A percentile compares a stretch with the other conserved stretches of the same genome.
Evolutionary conservation across 2,888 invertebrate genomes (phyloP).

Genomic region (Tenodera sinensis): DNA sequence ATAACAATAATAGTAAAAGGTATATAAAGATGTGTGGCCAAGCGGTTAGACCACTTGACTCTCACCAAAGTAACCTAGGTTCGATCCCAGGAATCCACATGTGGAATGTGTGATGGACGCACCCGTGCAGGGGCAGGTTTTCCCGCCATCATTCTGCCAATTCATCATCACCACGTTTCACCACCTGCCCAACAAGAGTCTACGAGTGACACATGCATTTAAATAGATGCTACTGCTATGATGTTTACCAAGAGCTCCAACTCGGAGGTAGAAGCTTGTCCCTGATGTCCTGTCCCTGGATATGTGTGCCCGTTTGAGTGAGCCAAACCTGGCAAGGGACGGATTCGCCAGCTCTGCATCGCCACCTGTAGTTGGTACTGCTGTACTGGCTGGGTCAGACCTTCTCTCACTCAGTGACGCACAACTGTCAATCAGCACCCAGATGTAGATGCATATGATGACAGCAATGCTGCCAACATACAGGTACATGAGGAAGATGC

Average conservation of each 20-base stretch:
- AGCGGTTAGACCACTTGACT: too few species aligned
- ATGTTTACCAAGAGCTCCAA: slow-evolving; percentile 50
- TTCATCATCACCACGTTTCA: too few species aligned
- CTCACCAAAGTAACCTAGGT: too few species aligned
- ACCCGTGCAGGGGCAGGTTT: too few species aligned
- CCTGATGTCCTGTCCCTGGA: slow-evolving; percentile 48
- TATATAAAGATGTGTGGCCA: too few species aligned
- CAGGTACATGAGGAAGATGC: slow-evolving; percentile 51
- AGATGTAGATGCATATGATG: slow-evolving; percentile 53
- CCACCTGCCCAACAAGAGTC: too few species aligned
- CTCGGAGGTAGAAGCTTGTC: slow-evolving; percentile 52
- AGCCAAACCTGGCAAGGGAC: slow-evolving; percentile 49
- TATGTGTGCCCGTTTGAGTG: slow-evolving; percentile 52
- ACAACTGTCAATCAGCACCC: slow-evolving; percentile 52
- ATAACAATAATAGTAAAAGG: too few species aligned
- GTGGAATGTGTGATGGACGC: too few species aligned
- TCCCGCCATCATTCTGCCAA: too few species aligned
- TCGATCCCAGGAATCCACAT: too few species aligned
- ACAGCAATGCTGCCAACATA: slow-evolving; percentile 53
- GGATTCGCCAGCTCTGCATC: slow-evolving; percentile 47
- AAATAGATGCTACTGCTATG: too few species aligned
- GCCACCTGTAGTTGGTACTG: slow-evolving; percentile 33
- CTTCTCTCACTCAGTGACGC: slow-evolving; percentile 38
- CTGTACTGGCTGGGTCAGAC: slow-evolving; percentile 35
- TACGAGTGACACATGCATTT: too few species aligned